These are phyloP conservation scores for Cyprinodon brontotheroides DNA, from an alignment of 2,113 vertebrate genomes.

Conservation along the genomic window DNA sequence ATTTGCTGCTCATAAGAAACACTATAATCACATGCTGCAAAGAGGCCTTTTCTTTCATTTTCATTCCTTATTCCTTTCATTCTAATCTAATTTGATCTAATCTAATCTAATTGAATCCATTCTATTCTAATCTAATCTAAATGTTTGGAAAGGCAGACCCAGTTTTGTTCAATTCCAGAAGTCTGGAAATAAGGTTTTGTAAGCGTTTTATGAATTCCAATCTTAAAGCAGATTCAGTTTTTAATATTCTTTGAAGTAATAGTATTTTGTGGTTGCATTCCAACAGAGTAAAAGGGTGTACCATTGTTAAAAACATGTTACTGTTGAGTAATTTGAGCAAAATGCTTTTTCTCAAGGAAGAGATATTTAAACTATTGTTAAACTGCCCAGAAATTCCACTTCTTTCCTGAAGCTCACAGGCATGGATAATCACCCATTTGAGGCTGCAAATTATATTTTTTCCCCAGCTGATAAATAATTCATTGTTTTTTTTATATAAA, in stretches of 20 bases:
- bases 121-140: slow-evolving; percentile 2
- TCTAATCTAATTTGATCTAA: background rate
- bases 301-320: background rate
- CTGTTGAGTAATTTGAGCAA: background rate
- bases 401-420: background rate
- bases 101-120: slow-evolving; percentile 9
- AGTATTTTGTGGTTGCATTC: background rate
- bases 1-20: background rate
- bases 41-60: background rate
- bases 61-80: background rate
- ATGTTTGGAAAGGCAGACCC: slow-evolving; percentile 7
- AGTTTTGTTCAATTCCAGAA: slow-evolving; percentile 1
- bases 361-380: slow-evolving; percentile 14
- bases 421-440: slow-evolving; percentile 23
- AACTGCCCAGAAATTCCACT: slow-evolving; percentile 3
- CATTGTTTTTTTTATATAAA: slow-evolving; percentile 28
- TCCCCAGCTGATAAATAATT: slow-evolving; percentile 27
- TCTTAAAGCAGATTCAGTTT: slow-evolving; percentile 7
- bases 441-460: slow-evolving; percentile 17
- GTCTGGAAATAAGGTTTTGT: background rate
- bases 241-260: background rate
- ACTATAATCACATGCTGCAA: background rate
- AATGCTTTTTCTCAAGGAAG: background rate
- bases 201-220: background rate
- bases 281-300: background rate